Evolutionary conservation across 2,113 vertebrate species (phyloP), one percentile per base, ranked within the genome.

Genomic region (Rostratula benghalensis): DNA sequence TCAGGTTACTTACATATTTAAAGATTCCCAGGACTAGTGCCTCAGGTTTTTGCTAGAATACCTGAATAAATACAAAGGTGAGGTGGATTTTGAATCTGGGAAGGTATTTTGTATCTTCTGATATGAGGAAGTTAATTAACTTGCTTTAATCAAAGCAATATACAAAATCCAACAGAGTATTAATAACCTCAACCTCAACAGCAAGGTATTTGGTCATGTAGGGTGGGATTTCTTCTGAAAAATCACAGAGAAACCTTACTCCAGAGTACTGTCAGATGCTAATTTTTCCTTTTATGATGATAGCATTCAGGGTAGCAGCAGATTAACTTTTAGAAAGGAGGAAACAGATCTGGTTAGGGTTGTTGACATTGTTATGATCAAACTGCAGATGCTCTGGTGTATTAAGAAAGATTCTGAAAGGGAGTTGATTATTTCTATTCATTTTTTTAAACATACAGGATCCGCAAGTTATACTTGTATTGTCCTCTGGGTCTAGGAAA

Each of bases 101-200:
- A 56, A 71, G 7, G 16, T 71, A 67, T 63, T 74, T 77, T 63
- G 20, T 25, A 15, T 53, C 13, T 89, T 89, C 61, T 61, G 46
- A 74, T 88, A 24, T 21, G 65, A 53, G 19, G 21, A 57, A 69
- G 22, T 54, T 59, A 85, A 87, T 85, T 87, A 85, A 79, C 77
- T 94, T 61, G 10, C 23, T 90, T 85, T 85, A 94, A 91, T 83
- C 54, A 86, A 77, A 91, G 51, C 18, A 88, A 93, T 77, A 91
- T 59, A 10, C n/a, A 83, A 89, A 74, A 23, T 33, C 74, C 41
- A 73, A 69, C 33, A 35, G 76, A 67, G 4, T 87, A 39, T 76
- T 93, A 91, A 68, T 87, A 74, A 87, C 21, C 33, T 87, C 67
- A 80, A 8, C 22, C 23, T 82, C 51, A 70, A 39, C 18, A 83